A percentile compares a stretch with the other conserved stretches of the same genome.
Conservation (phyloP, 2,113 vertebrate genomes). For the Oryzias woworae region DNA sequence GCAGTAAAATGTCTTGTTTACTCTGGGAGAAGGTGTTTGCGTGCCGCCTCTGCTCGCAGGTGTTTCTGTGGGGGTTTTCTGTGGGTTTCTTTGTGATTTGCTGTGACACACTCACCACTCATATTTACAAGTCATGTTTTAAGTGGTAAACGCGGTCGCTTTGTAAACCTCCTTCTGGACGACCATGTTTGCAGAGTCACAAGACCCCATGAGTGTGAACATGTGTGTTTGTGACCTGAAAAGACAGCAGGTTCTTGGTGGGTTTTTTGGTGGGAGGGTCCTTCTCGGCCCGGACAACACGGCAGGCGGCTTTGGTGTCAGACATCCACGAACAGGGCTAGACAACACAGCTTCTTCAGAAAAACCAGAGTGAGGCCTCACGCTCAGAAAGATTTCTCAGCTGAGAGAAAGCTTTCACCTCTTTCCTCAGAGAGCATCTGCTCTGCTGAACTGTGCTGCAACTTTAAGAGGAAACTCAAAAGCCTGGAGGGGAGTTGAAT, state of each 20-base stretch:
- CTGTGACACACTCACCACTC: slow-evolving; percentile 10
- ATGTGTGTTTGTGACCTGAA: slow-evolving; percentile 5
- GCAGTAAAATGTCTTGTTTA: neutral
- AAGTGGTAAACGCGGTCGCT: slow-evolving; percentile 34
- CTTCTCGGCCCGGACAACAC: slow-evolving; percentile 5
- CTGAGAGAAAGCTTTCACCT: neutral
- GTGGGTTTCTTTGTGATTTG: slow-evolving; percentile 34
- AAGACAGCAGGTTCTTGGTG: slow-evolving; percentile 3
- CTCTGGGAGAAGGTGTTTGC: slow-evolving; percentile 22
- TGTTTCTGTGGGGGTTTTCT: slow-evolving; percentile 28
- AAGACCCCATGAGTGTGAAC: slow-evolving; percentile 9
- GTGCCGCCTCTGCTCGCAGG: slow-evolving; percentile 25
- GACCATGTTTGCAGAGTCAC: slow-evolving; percentile 9
- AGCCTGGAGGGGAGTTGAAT: neutral
- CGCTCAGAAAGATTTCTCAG: slow-evolving; percentile 27
- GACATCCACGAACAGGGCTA: slow-evolving; percentile 24
- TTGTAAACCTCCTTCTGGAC: slow-evolving; percentile 24
- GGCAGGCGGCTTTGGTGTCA: slow-evolving; percentile 37
- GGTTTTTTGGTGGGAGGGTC: slow-evolving; percentile 5
- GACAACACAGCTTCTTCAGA: slow-evolving; percentile 37
- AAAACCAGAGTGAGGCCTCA: slow-evolving; percentile 35
- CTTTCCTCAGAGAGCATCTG: slow-evolving; percentile 6
- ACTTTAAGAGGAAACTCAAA: slow-evolving; percentile 13
- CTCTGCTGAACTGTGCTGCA: slow-evolving; percentile 20
- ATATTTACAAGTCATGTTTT: slow-evolving; percentile 25